phyloP scores from a whole-genome alignment of 2,797 vertebrate genomes.

The Sebastes matsubarae region DNA sequence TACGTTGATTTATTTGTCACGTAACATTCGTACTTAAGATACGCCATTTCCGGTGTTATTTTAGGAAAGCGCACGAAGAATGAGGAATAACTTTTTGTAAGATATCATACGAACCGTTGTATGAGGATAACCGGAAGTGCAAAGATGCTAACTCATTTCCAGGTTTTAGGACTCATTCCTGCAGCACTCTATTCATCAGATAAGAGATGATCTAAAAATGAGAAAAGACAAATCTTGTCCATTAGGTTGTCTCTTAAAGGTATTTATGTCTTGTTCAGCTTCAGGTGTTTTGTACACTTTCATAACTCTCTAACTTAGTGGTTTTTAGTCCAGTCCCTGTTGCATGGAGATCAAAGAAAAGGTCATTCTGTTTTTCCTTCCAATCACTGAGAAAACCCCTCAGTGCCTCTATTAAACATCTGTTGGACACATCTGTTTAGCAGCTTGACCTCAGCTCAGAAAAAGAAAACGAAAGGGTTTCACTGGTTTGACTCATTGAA shows the following conservation, averaged over 20 bases:
- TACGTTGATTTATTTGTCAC: background rate
- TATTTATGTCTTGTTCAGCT: background rate
- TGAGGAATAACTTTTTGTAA: no score
- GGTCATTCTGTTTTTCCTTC: background rate
- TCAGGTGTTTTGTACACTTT: background rate
- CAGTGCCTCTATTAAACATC: slow-evolving; percentile 31
- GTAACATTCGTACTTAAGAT: background rate
- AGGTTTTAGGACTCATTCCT: background rate
- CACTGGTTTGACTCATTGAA: slow-evolving; percentile 9
- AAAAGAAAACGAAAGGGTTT: background rate
- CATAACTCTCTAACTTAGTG: background rate
- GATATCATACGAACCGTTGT: no score
- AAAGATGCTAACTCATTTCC: no score
- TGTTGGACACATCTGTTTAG: slow-evolving; percentile 52
- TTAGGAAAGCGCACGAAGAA: no score
- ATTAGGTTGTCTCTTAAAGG: background rate
- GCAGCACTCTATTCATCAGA: no score
- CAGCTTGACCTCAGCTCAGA: slow-evolving; percentile 18
- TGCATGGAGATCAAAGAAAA: slow-evolving; percentile 3
- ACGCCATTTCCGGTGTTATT: background rate
- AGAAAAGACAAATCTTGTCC: background rate
- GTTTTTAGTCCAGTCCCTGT: background rate
- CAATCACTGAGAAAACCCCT: slow-evolving; percentile 9
- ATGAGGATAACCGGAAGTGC: no score
- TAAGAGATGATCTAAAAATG: no score